A percentile compares a stretch with the other conserved stretches of the same genome.
Conservation (phyloP, 2,888 invertebrate species). For the Amphipyra tragopoginis region DNA sequence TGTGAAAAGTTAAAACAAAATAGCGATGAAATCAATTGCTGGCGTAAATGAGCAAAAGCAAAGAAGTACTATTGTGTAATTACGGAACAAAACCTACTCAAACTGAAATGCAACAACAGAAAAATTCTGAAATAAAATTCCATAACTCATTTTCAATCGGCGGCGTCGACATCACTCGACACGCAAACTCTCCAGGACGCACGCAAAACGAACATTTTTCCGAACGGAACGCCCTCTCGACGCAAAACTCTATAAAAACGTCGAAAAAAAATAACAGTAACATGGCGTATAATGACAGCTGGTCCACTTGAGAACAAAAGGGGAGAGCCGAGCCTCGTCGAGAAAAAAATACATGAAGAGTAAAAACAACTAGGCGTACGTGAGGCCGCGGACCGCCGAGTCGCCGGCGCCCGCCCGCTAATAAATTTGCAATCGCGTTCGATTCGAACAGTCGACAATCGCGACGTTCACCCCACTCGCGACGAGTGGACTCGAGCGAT, state of each 20-base stretch:
- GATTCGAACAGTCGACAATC: constrained; percentile 76
- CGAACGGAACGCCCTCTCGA: constrained; percentile 87
- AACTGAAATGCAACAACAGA: constrained; percentile 72
- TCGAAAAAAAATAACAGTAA: constrained; percentile 89
- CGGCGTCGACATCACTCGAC: constrained; percentile 83
- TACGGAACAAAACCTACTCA: constrained; percentile 70
- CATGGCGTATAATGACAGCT: constrained; percentile 91
- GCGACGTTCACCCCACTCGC: constrained; percentile 69
- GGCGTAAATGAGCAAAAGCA: constrained; percentile 11
- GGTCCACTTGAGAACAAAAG: constrained; percentile 91
- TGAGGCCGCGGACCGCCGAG: constrained; percentile 69
- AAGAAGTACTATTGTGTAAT: constrained; percentile 30
- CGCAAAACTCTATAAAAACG: constrained; percentile 89
- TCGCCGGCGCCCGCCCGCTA: constrained; percentile 80
- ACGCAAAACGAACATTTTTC: constrained; percentile 90
- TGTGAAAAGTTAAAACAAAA: not conserved
- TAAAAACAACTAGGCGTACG: constrained; percentile 86
- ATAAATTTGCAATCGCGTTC: constrained; percentile 89
- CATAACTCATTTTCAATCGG: constrained; percentile 86
- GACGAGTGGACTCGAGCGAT: constrained; percentile 72
- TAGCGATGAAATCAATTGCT: constrained; percentile 1
- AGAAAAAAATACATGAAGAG: constrained; percentile 89
- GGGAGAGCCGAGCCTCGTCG: constrained; percentile 88
- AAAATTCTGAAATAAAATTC: constrained; percentile 77
- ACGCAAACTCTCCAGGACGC: constrained; percentile 87